A percentile compares a stretch with the other conserved stretches of the same genome.
Conservation (phyloP, 2,888 invertebrate genomes). For the Hypena proboscidalis region DNA sequence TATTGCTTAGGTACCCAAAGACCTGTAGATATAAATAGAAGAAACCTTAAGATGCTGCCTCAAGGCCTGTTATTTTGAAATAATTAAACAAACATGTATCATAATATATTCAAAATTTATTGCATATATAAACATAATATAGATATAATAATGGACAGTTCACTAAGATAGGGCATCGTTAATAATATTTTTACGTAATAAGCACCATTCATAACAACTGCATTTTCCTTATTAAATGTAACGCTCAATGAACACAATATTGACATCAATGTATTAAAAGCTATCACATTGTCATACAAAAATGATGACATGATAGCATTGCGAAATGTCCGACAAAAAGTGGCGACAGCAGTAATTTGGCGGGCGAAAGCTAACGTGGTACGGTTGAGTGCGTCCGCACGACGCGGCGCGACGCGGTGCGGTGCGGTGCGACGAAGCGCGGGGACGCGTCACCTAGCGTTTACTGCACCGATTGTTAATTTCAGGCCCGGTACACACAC, state of each 20-base stretch:
- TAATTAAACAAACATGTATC: too few relatives aligned
- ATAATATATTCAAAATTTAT: not conserved
- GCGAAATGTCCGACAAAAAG: conserved; percentile 23
- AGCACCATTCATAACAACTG: conserved; percentile 11
- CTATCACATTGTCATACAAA: conserved; percentile 28
- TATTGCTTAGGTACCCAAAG: too few relatives aligned
- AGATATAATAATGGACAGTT: too few relatives aligned
- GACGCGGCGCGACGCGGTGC: conserved; percentile 6
- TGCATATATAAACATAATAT: too few relatives aligned
- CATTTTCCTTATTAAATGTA: conserved; percentile 12
- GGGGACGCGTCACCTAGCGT: conserved; percentile 8
- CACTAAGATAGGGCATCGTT: too few relatives aligned
- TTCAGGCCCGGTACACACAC: conserved; percentile 12
- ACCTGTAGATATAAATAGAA: too few relatives aligned
- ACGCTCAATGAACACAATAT: too few relatives aligned
- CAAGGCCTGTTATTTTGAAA: too few relatives aligned
- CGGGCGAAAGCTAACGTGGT: conserved; percentile 42
- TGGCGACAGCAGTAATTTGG: conserved; percentile 44
- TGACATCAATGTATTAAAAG: conserved; percentile 25
- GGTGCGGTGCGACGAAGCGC: conserved; percentile 6
- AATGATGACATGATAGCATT: conserved; percentile 31
- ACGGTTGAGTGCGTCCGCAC: conserved; percentile 41
- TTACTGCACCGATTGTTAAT: conserved; percentile 32
- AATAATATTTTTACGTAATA: too few relatives aligned
- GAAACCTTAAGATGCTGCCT: too few relatives aligned